These are phyloP conservation scores for Amaurobius ferox DNA, from an alignment of 2,888 invertebrate species.

Conservation along the genomic window DNA sequence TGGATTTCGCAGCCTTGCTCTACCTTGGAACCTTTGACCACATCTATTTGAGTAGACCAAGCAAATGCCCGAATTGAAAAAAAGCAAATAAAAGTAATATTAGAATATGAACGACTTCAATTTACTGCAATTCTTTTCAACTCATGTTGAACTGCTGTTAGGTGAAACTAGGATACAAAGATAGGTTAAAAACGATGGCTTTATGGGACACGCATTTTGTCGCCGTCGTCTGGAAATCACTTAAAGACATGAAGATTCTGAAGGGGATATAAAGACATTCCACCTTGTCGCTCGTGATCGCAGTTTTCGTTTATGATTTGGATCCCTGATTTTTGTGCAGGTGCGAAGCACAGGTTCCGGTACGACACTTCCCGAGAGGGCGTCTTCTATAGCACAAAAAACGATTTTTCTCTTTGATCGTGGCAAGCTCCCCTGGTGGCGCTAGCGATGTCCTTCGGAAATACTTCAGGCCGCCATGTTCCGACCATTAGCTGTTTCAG, in stretches of 20 bases:
- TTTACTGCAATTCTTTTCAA: too few relatives aligned
- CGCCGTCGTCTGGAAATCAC: too few relatives aligned
- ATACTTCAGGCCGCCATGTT: not conserved
- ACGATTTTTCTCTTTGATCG: not conserved
- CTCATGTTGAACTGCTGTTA: too few relatives aligned
- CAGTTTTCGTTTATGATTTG: not conserved
- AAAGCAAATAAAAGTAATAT: too few relatives aligned
- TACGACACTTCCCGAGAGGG: slow-evolving; percentile 2
- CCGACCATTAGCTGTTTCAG: not conserved
- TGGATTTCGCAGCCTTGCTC: too few relatives aligned
- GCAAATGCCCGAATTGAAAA: too few relatives aligned
- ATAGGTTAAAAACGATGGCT: too few relatives aligned
- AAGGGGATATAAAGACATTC: not conserved
- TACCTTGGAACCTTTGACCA: too few relatives aligned
- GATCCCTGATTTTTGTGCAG: not conserved
- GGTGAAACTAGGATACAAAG: too few relatives aligned
- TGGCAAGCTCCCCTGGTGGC: not conserved
- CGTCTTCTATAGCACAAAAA: not conserved
- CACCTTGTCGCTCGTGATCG: not conserved
- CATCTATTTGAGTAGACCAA: too few relatives aligned
- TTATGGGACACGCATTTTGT: too few relatives aligned
- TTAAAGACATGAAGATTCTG: not conserved
- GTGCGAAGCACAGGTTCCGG: not conserved
- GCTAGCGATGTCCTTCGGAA: not conserved
- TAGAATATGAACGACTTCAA: too few relatives aligned